Percentiles rank a stretch among this genome's conserved stretches.
Conservation (phyloP, 1,140 invertebrate species). For the Oryctes rhinoceros region DNA sequence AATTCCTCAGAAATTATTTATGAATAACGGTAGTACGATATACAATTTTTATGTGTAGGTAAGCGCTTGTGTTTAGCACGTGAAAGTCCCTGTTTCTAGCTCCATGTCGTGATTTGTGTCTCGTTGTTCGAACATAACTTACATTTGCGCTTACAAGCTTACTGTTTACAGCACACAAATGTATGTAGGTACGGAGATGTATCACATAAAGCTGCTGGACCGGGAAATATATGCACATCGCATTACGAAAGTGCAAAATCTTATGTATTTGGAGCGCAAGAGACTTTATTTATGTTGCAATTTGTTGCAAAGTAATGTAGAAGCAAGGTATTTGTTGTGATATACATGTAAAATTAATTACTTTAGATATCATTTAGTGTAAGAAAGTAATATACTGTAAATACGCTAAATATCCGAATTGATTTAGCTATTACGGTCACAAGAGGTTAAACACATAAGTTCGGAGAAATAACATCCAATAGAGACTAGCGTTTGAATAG, state of each 20-base stretch:
- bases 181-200: background rate
- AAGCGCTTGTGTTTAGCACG: conserved; percentile 6
- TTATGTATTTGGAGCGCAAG: no score
- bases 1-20: conserved; percentile 15
- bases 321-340: no score
- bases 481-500: no score
- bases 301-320: no score
- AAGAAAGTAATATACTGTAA: no score
- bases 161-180: background rate
- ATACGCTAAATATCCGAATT: no score
- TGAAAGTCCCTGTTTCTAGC: conserved; percentile 14
- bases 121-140: conserved; percentile 9
- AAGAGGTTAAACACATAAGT: no score
- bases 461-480: no score
- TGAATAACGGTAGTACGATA: conserved; percentile 14
- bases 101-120: conserved; percentile 14
- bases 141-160: conserved; percentile 15
- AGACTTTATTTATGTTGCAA: no score
- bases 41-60: background rate
- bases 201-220: background rate
- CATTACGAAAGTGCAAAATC: background rate
- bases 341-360: no score
- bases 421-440: no score
- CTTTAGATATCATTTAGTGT: no score
- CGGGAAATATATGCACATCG: background rate